phyloP scores from a whole-genome alignment of 2,113 vertebrate species.

The Numenius arquata region DNA sequence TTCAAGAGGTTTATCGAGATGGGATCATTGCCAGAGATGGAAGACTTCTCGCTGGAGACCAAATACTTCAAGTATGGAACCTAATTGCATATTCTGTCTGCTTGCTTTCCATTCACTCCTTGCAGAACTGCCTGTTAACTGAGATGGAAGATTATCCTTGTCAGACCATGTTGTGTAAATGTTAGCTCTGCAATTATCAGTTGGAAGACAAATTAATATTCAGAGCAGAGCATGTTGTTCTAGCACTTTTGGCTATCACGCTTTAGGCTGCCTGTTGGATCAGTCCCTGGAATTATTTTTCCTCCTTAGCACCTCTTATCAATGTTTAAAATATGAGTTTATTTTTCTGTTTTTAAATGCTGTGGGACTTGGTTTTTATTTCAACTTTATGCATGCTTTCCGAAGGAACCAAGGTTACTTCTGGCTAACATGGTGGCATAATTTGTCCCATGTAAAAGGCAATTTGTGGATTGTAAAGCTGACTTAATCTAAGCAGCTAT shows the following conservation, averaged over 20 bases:
- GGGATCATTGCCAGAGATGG: slow-evolving; percentile 95
- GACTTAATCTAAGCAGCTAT: not conserved
- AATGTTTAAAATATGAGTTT: not conserved
- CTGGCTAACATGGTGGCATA: not conserved
- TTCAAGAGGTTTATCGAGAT: slow-evolving; percentile 97
- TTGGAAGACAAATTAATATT: slow-evolving; percentile 46
- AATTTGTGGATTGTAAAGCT: not conserved
- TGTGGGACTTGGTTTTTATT: not conserved
- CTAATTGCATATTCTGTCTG: slow-evolving; percentile 19
- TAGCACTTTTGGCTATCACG: not conserved
- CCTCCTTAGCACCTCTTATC: not conserved
- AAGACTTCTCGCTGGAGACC: slow-evolving; percentile 94
- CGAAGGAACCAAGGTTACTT: not conserved
- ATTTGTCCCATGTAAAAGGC: not conserved
- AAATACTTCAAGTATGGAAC: slow-evolving; percentile 90
- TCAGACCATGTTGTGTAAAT: not conserved
- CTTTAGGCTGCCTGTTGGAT: not conserved
- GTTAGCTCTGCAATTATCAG: slow-evolving; percentile 43
- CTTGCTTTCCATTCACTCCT: slow-evolving; percentile 18
- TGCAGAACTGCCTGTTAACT: slow-evolving; percentile 4
- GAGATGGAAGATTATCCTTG: slow-evolving; percentile 32
- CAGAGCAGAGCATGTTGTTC: slow-evolving; percentile 4
- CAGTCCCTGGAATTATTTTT: not conserved
- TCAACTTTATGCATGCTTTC: not conserved
- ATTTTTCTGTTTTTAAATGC: not conserved